Evolutionary conservation across 2,797 vertebrate species (phyloP).

Genomic region (Eleutherodactylus coqui): DNA sequence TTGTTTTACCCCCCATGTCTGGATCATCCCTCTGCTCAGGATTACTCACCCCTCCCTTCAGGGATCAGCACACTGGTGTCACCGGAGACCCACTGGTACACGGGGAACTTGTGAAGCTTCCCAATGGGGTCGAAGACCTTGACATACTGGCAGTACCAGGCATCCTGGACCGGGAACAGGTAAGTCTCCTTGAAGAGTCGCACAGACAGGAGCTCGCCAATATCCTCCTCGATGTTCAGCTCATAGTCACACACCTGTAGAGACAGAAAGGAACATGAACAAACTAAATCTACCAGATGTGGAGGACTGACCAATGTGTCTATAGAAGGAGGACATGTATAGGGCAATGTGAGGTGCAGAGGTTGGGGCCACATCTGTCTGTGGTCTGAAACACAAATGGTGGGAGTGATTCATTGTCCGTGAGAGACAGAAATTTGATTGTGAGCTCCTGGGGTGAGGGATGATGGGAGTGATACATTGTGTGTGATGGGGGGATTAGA

Average conservation of each 20-base stretch:
- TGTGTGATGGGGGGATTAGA: too few relatives aligned
- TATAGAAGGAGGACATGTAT: too few relatives aligned
- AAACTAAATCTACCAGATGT: not conserved
- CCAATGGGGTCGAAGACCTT: conserved; percentile 68
- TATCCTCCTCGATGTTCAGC: not conserved
- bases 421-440: too few relatives aligned
- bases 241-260: not conserved
- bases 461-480: too few relatives aligned
- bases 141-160: not conserved
- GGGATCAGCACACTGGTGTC: conserved; percentile 68
- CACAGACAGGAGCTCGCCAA: not conserved
- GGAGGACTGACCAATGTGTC: not conserved
- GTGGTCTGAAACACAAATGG: too few relatives aligned
- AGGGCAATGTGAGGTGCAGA: too few relatives aligned
- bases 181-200: not conserved
- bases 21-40: too few relatives aligned
- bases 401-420: too few relatives aligned
- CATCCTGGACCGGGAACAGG: conserved; percentile 15
- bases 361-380: too few relatives aligned
- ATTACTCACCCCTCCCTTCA: not conserved
- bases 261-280: not conserved
- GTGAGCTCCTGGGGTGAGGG: too few relatives aligned
- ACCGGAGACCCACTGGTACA: conserved; percentile 68
- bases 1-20: not conserved
- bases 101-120: not conserved